Evolutionary conservation across 2,888 invertebrate genomes (phyloP).

Genomic region (Caenorhabditis sinica): DNA sequence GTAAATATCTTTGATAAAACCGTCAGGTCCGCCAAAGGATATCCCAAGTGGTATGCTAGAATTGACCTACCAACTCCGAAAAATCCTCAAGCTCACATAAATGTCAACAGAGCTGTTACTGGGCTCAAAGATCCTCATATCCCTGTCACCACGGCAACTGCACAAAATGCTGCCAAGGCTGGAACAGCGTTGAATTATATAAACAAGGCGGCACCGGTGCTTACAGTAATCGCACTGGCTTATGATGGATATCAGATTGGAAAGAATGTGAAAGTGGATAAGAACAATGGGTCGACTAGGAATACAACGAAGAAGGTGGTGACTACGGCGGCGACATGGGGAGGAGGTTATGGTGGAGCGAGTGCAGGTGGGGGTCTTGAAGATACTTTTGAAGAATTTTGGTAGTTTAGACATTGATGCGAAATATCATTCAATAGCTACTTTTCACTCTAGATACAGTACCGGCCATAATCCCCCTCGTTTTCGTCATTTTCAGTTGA

Average conservation of each 20-base stretch:
- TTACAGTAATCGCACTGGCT: neutral
- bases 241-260: conserved; percentile 17
- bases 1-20: conserved; percentile 32
- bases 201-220: neutral
- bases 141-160: neutral
- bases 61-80: conserved; percentile 1
- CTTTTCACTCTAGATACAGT: too few relatives aligned
- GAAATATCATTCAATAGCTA: too few relatives aligned
- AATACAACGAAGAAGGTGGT: too few relatives aligned
- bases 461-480: too few relatives aligned
- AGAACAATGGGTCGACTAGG: too few relatives aligned
- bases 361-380: too few relatives aligned
- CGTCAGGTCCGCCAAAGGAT: neutral
- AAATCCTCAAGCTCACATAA: conserved; percentile 3
- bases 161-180: neutral
- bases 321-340: too few relatives aligned
- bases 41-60: conserved; percentile 8
- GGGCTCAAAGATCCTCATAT: conserved; percentile 19
- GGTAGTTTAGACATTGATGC: too few relatives aligned
- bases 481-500: too few relatives aligned
- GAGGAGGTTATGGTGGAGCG: too few relatives aligned
- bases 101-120: neutral
- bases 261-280: too few relatives aligned
- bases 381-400: too few relatives aligned
- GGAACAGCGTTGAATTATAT: conserved; percentile 17